These are phyloP conservation scores for Cichladusa arquata DNA, from an alignment of 2,113 vertebrate genomes.

Conservation along the genomic window DNA sequence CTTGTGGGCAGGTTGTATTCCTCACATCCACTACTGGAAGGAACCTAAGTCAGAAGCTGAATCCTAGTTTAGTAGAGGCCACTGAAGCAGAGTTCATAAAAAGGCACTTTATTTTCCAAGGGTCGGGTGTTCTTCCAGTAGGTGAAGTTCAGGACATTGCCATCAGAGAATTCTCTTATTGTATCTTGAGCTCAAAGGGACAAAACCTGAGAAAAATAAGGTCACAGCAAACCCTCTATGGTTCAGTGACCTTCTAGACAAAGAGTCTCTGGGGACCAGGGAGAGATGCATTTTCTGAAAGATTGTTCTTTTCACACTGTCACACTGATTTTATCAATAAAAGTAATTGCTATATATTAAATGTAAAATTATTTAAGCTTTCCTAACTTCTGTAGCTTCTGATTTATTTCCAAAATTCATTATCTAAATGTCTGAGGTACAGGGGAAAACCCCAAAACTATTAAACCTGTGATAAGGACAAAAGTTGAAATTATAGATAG, in stretches of 20 bases:
- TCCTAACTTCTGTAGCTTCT: background rate
- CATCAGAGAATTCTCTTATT: slow-evolving; percentile 10
- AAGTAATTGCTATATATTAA: background rate
- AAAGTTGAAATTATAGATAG: background rate
- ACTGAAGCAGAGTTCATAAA: background rate
- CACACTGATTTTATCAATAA: slow-evolving; percentile 5
- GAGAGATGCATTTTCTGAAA: background rate
- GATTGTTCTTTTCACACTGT: background rate
- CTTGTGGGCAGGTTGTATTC: background rate
- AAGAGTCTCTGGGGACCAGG: slow-evolving; percentile 22
- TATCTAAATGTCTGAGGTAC: background rate
- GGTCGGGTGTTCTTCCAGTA: background rate
- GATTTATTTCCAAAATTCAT: background rate
- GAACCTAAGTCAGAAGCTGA: background rate
- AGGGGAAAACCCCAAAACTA: background rate
- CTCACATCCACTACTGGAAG: background rate
- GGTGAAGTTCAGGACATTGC: slow-evolving; percentile 12
- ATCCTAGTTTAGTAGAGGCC: background rate
- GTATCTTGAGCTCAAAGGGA: slow-evolving; percentile 14
- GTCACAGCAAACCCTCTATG: background rate
- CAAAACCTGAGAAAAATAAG: slow-evolving; percentile 49
- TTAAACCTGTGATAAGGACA: background rate
- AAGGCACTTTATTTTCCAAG: background rate
- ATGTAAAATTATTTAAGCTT: background rate
- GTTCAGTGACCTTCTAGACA: slow-evolving; percentile 35